Base-by-base conservation (phyloP, 2,797 vertebrate species). In the Amblyraja radiata region DNA sequence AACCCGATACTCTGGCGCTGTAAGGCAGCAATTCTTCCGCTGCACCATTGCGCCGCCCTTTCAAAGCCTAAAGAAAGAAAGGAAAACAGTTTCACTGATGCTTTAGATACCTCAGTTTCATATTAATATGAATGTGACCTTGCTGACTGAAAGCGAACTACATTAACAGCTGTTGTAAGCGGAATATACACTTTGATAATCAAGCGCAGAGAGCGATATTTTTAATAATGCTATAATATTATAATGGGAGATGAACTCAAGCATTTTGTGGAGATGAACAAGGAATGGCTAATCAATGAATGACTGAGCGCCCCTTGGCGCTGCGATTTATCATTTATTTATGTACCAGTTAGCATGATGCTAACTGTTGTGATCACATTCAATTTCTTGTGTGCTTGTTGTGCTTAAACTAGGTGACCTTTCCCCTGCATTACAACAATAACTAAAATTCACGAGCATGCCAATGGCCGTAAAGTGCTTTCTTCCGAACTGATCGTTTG, bases 281-380 rank as follows among this genome's bases (percentile, higher is more conserved):
- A 54, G 39, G 39, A 76, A 76, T n/a, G 39, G 39, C 13, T 74
- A 46, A 91, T 76, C 90, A 73, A 54, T 92, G 73, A 92, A 92
- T 92, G 39, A 7, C 90, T 76, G 71, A 28, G 68, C 16, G 23
- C 74, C 71, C 90, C 39, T 73, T 91, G 13, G 25, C 54, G 13
- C 76, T 28, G 23, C 25, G 25, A 92, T 54, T 74, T 92, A 58
- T 58, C 39, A 76, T 76, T 54, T 74, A 54, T 73, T 91, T 91
- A 46, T 16, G 36, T n/a, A n/a, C 13, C 46, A 74, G 71, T 23
- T 14, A 92, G 39, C 71, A 16, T 76, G 23, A 74, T 74, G 32
- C 32, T 10, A 90, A 68, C 6, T 65, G 54, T 36, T 16, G 25
- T 13, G 1, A 58, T 58, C 65, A 84, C 54, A n/a, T 74, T 92